These are phyloP conservation scores for Loxodonta africana DNA, from an alignment of 2,113 vertebrate species.

Conservation along the genomic window DNA sequence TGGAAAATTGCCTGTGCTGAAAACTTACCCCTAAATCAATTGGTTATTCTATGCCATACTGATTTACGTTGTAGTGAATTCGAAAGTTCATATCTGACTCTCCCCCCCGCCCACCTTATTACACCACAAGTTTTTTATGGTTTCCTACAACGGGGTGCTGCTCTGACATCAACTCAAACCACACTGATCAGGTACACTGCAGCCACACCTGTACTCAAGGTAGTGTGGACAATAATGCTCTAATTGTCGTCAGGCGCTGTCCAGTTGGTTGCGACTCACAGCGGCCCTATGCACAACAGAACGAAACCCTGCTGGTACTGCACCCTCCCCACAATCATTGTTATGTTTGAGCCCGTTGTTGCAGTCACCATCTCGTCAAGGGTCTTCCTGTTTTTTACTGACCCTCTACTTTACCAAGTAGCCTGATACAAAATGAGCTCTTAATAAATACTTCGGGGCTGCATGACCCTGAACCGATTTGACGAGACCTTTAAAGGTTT, in stretches of 20 bases:
- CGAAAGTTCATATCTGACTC: not conserved
- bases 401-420: not conserved
- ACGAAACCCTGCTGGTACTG: too few relatives aligned
- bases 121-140: not conserved
- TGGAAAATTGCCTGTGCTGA: not conserved
- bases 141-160: not conserved
- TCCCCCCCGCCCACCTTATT: not conserved
- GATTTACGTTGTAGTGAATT: constrained; percentile 6
- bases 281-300: too few relatives aligned
- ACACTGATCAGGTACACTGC: not conserved
- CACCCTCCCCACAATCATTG: too few relatives aligned
- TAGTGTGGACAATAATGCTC: not conserved
- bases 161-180: not conserved
- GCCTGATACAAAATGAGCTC: not conserved
- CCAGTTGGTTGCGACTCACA: too few relatives aligned
- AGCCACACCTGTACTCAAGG: not conserved
- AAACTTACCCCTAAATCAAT: not conserved
- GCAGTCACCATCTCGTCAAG: too few relatives aligned
- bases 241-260: too few relatives aligned
- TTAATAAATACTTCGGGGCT: constrained; percentile 16
- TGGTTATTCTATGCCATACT: not conserved
- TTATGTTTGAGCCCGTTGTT: too few relatives aligned
- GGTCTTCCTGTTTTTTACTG: too few relatives aligned
- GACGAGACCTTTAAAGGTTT: not conserved
- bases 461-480: not conserved